These are phyloP conservation scores for Ichneumoninae sp. DNA, from an alignment of 2,888 invertebrate genomes.

Conservation along the genomic window DNA sequence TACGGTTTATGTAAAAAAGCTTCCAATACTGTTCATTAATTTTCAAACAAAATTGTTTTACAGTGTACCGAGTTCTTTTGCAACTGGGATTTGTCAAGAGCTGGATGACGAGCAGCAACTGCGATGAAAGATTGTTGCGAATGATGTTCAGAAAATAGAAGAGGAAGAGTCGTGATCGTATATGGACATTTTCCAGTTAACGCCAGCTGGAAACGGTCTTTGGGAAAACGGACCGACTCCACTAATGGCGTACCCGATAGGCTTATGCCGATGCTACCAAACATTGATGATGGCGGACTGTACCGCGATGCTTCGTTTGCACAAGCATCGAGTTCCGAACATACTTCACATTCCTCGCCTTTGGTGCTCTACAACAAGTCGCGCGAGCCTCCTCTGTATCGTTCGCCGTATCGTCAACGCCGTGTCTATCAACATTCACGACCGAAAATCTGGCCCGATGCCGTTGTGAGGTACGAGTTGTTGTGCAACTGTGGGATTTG, in stretches of 20 bases:
- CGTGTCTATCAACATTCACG: slow-evolving; percentile 21
- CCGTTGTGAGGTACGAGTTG: neutral
- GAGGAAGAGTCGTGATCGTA: neutral
- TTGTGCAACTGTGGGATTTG: neutral
- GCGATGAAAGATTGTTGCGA: neutral
- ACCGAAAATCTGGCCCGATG: slow-evolving; percentile 6
- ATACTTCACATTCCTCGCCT: slow-evolving; percentile 81
- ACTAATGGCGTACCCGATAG: neutral
- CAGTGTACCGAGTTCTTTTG: neutral
- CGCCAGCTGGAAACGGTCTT: slow-evolving; percentile 47
- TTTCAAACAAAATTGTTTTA: no score
- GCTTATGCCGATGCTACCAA: slow-evolving; percentile 39
- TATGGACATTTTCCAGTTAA: slow-evolving; percentile 34
- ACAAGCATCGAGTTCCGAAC: slow-evolving; percentile 80
- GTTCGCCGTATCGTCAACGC: slow-evolving; percentile 46
- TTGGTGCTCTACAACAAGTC: slow-evolving; percentile 58
- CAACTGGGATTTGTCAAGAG: neutral
- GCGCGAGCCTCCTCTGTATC: slow-evolving; percentile 1
- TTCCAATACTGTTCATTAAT: no score
- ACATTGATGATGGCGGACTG: slow-evolving; percentile 37
- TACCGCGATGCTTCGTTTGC: slow-evolving; percentile 79
- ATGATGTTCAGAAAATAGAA: neutral
- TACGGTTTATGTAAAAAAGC: neutral
- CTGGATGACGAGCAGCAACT: neutral
- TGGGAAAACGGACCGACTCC: slow-evolving; percentile 21